Percentiles rank a stretch among this genome's conserved stretches.
Conservation (phyloP, 2,113 vertebrate genomes). For the Balaenoptera acutorostrata region DNA sequence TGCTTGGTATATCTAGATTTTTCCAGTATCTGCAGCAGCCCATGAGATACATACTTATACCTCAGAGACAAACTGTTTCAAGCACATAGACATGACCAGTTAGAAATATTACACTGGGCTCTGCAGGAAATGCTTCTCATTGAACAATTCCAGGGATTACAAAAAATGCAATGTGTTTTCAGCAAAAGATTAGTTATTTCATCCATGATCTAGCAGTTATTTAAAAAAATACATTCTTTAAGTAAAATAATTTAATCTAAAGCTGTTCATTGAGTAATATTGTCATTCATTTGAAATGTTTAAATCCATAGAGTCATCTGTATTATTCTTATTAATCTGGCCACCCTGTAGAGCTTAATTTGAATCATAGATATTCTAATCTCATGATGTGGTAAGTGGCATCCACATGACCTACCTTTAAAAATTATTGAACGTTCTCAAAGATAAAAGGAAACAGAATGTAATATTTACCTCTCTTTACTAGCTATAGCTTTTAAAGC, state of each 20-base stretch:
- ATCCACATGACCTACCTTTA: constrained; percentile 48
- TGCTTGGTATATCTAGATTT: background rate
- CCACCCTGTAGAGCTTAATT: background rate
- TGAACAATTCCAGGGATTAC: constrained; percentile 55
- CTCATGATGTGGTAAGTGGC: constrained; percentile 27
- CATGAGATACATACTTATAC: background rate
- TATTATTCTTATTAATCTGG: constrained; percentile 60
- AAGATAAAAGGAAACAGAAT: constrained; percentile 13
- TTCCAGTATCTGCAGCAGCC: background rate
- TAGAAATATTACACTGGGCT: constrained; percentile 39
- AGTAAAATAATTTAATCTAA: constrained; percentile 62
- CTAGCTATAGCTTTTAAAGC: background rate
- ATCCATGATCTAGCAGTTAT: constrained; percentile 54
- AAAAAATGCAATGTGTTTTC: constrained; percentile 31
- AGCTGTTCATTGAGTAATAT: constrained; percentile 55
- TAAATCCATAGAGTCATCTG: constrained; percentile 56
- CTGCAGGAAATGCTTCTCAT: constrained; percentile 49
- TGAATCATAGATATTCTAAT: constrained; percentile 53
- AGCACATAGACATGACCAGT: constrained; percentile 2
- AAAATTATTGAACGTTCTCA: constrained; percentile 31
- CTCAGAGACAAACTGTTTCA: constrained; percentile 26
- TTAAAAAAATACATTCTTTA: background rate
- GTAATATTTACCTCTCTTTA: constrained; percentile 46
- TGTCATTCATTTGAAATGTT: constrained; percentile 54
- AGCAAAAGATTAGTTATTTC: constrained; percentile 62